Conservation (phyloP, 2,113 vertebrate species). For the Oryzias melastigma region DNA sequence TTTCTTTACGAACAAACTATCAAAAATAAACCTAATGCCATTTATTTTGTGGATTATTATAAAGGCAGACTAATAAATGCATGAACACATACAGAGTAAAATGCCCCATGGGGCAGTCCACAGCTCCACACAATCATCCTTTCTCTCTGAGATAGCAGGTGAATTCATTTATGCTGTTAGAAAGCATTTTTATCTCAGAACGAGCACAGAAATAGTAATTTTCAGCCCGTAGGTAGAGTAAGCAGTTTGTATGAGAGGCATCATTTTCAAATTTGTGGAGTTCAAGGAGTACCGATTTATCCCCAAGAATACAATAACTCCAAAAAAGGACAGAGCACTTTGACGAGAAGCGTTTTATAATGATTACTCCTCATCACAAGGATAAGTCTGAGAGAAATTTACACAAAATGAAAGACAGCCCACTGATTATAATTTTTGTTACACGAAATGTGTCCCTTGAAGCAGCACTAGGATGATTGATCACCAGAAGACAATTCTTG, state of each 20-base stretch:
- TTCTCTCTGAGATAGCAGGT: conserved; percentile 22
- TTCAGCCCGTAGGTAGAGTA: conserved; percentile 11
- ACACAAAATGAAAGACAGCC: conserved; percentile 35
- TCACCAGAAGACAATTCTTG: conserved; percentile 38
- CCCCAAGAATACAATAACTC: conserved; percentile 61
- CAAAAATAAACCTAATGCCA: conserved; percentile 14
- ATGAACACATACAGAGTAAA: conserved; percentile 9
- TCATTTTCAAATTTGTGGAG: conserved; percentile 30
- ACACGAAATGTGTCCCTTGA: conserved; percentile 45
- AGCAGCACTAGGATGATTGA: conserved; percentile 52
- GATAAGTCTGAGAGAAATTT: conserved; percentile 51
- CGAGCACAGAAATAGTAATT: conserved; percentile 25
- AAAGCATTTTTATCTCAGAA: conserved; percentile 55
- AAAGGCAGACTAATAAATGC: conserved; percentile 11
- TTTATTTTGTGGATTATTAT: conserved; percentile 33
- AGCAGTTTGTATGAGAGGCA: conserved; percentile 42
- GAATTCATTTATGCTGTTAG: conserved; percentile 38
- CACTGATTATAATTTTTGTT: conserved; percentile 62
- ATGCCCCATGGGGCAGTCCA: conserved; percentile 33
- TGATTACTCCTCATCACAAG: conserved; percentile 56
- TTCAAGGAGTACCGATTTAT: conserved; percentile 46
- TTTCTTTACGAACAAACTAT: too few species aligned
- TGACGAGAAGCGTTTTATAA: conserved; percentile 51
- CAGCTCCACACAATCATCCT: conserved; percentile 42
- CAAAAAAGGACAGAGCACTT: conserved; percentile 42